These are phyloP conservation scores for Pseudococcus viburni DNA, from an alignment of 2,888 invertebrate genomes.

Conservation along the genomic window DNA sequence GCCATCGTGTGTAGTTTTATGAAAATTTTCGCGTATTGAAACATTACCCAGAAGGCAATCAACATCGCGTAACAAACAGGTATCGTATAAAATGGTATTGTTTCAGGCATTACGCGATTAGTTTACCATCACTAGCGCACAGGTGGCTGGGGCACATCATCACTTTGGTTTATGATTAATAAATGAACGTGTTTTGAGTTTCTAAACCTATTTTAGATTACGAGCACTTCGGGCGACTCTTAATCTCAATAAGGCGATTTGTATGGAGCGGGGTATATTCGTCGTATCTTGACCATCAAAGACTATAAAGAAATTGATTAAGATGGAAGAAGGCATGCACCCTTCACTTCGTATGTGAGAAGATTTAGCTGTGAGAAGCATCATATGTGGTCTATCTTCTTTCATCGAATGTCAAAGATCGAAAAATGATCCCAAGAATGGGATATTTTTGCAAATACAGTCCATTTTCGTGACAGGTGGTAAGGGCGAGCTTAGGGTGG, in stretches of 20 bases:
- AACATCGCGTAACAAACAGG: background rate
- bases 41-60: conserved; percentile 22
- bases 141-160: background rate
- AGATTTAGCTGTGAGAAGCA: too few relatives aligned
- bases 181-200: conserved; percentile 2
- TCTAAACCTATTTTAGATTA: background rate
- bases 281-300: too few relatives aligned
- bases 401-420: too few relatives aligned
- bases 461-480: too few relatives aligned
- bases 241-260: background rate
- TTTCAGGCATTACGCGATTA: background rate
- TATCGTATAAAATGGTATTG: conserved; percentile 5
- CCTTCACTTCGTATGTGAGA: too few relatives aligned
- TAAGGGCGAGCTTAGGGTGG: too few relatives aligned
- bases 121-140: background rate
- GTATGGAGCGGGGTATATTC: background rate
- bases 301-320: too few relatives aligned
- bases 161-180: background rate
- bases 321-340: too few relatives aligned
- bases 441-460: too few relatives aligned
- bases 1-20: background rate
- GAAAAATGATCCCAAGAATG: too few relatives aligned
- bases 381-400: too few relatives aligned
- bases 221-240: background rate
- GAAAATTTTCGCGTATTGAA: background rate